Evolutionary conservation across 2,888 invertebrate species (phyloP).

Genomic region (Scaptomyza reducta): DNA sequence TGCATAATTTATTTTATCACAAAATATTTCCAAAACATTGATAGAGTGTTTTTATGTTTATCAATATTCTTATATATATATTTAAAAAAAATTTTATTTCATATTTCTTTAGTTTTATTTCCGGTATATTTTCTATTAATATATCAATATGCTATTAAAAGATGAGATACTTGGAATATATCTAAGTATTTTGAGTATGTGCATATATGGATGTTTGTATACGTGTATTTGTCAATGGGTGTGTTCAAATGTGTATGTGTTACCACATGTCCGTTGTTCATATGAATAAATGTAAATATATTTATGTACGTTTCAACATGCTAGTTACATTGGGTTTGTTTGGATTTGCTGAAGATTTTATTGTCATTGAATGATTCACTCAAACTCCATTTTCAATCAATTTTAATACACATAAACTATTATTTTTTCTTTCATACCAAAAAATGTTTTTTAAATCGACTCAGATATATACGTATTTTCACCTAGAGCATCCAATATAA

Average conservation of each 20-base stretch:
- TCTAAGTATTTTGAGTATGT: constrained; percentile 13
- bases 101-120: neutral
- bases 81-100: neutral
- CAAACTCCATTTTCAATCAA: neutral
- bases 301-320: neutral
- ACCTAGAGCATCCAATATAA: neutral
- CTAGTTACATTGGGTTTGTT: neutral
- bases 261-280: constrained; percentile 28
- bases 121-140: neutral
- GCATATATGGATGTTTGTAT: constrained; percentile 45
- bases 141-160: constrained; percentile 7
- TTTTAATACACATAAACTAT: neutral
- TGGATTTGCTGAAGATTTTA: neutral
- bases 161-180: constrained; percentile 21
- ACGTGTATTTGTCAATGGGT: constrained; percentile 35
- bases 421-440: too few relatives aligned
- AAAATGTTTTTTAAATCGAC: too few relatives aligned
- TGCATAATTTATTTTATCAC: neutral
- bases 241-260: constrained; percentile 39
- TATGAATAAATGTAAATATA: constrained; percentile 20
- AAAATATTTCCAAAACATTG: neutral
- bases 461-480: neutral
- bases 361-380: neutral
- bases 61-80: neutral
- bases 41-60: neutral